Conservation (phyloP, 2,797 vertebrate species). For the Cossypha caffra region DNA sequence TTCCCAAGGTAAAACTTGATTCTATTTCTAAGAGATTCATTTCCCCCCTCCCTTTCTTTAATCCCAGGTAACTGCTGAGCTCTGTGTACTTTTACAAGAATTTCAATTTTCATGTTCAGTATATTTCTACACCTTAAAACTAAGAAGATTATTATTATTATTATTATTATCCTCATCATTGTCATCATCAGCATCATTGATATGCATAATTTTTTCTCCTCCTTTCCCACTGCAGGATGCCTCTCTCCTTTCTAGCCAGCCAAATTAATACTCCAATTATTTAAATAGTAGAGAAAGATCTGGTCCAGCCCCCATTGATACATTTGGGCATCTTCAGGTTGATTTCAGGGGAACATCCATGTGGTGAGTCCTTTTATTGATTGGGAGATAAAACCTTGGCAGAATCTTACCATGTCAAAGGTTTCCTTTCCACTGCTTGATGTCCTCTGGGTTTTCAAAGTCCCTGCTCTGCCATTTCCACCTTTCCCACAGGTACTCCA, state of each 20-base stretch:
- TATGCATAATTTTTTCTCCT: background rate
- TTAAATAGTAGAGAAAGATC: background rate
- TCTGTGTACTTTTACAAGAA: background rate
- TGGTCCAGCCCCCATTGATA: background rate
- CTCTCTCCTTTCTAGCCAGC: background rate
- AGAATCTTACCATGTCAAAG: background rate
- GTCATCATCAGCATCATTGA: no score
- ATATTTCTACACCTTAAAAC: background rate
- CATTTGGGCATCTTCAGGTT: background rate
- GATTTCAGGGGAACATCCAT: background rate
- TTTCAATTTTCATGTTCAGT: background rate
- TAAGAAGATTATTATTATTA: background rate
- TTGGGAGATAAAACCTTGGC: background rate
- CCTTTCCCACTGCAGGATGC: background rate
- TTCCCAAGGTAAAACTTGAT: background rate
- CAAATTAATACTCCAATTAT: background rate
- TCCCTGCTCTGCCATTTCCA: background rate
- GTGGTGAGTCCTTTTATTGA: background rate
- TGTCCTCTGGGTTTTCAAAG: background rate
- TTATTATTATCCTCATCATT: background rate
- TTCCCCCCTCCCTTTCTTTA: background rate
- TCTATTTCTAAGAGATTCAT: background rate
- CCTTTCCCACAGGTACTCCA: background rate
- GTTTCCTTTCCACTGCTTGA: background rate
- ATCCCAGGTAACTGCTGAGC: background rate